Evolutionary conservation across 2,797 vertebrate species (phyloP), one percentile per base, ranked within the genome.

Genomic region (Enteromius anoplus): DNA sequence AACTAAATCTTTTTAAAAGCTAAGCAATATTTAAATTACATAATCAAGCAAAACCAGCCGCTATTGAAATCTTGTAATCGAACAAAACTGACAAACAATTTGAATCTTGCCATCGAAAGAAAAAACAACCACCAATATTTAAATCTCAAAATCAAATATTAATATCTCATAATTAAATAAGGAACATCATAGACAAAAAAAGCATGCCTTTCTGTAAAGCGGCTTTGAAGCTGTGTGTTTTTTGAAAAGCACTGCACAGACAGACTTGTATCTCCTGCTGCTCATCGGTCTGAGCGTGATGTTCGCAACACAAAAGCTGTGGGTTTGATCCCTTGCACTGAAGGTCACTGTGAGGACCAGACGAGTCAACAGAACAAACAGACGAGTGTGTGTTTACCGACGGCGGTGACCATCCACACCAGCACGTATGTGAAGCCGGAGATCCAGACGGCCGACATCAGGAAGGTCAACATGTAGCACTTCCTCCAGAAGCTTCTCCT

Each of bases 381-480:
- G 23, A 65, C 58, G 0, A 62, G 75, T 9, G 4, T 12, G 0
- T 6, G 23, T 55, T 92, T 93, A 99, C 98, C 98, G 5, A 97
- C 95, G 65, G 98, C 86, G 9, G 96, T 99, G 90, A 99, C 93
- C 98, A 99, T 99, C 98, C 98, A 99, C 85, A 99, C 97, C 68
- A 99, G 94, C 19, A 98, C 4, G 0, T 99, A 99, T 11, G 98
- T 99, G 89, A 99, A 97, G 83, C 91, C 96, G 45, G 97, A 97
- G 92, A 99, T 99, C 98, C 98, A 99, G 70, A 97, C 93, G 34
- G 98, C 97, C 0, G 97, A 97, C 96, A 99, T 97, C 83, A 99
- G 17, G 94, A 99, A 99, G 11, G 97, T 98, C 69, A 98, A 76
- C 92, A 96, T 91, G 92, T 96, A 99, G 93, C 96, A 98, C 19